These are phyloP conservation scores for Hirtodrosophila cameraria DNA, from an alignment of 2,888 invertebrate genomes.

Conservation along the genomic window DNA sequence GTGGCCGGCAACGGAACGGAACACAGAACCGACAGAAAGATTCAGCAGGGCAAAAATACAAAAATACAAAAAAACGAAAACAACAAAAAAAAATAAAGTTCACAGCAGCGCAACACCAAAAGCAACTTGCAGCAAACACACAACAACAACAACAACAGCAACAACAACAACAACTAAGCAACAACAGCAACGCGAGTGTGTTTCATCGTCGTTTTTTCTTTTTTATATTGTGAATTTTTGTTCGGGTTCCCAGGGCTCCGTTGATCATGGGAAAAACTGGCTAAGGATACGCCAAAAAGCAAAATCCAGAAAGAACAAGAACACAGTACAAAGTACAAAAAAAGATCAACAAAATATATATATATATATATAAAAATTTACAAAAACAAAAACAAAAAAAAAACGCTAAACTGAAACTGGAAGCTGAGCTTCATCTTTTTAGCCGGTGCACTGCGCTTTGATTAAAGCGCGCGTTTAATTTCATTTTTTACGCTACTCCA, in stretches of 20 bases:
- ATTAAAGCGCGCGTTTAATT: conserved; percentile 81
- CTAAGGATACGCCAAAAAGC: conserved; percentile 65
- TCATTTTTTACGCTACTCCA: conserved; percentile 80
- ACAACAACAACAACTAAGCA: conserved; percentile 1
- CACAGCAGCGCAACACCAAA: conserved; percentile 26
- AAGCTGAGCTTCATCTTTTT: conserved; percentile 53
- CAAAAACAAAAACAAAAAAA: conserved; percentile 12
- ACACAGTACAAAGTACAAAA: conserved; percentile 36
- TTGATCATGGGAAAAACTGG: conserved; percentile 65
- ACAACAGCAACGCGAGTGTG: conserved; percentile 28
- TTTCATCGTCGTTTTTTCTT: conserved; percentile 33
- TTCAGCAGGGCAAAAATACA: not conserved
- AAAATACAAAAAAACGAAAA: conserved; percentile 13
- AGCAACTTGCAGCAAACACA: conserved; percentile 24
- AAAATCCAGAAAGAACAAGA: conserved; percentile 41
- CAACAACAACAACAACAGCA: conserved; percentile 15
- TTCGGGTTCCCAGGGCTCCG: conserved; percentile 50
- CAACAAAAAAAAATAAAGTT: conserved; percentile 41
- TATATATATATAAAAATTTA: conserved; percentile 24
- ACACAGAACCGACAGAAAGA: conserved; percentile 9
- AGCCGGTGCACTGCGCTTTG: conserved; percentile 53
- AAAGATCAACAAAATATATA: conserved; percentile 42
- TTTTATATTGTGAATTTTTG: conserved; percentile 46
- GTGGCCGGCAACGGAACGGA: conserved; percentile 63
- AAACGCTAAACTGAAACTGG: conserved; percentile 40